Base-by-base conservation (phyloP, 2,888 invertebrate genomes). In the Polymixis flavicincta region DNA sequence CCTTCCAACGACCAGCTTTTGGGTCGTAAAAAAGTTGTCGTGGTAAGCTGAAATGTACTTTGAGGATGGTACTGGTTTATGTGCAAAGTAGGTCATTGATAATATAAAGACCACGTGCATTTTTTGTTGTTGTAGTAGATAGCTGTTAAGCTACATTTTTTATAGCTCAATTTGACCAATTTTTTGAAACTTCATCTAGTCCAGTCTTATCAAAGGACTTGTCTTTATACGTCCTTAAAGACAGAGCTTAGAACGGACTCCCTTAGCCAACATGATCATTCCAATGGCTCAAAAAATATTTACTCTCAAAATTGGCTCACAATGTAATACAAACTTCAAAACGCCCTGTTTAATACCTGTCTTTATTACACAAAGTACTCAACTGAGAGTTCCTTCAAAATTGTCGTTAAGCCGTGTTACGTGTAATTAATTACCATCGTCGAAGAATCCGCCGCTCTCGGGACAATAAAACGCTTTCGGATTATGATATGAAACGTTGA, bases 401-500 rank as follows among this genome's bases (percentile, higher is more conserved):
- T 90, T 88, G 89, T 92, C 92, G 89, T 91, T 90, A 93, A 92
- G 88, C 87, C 86, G 87, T 90, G 92, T 93, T 92, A 92, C 92
- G 91, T 93, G 92, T 93, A 94, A 95, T 94, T 94, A 94, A 94
- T 94, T 93, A 92, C 91, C 85, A 85, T 85, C 87, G 80, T 87
- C 85, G 75, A 88, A 85, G 87, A 88, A 90, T 89, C 88, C 84
- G 84, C 87, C 81, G 82, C 88, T 90, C 90, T 81, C 79, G 83
- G 82, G 86, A 94, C 93, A 94, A 93, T 94, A 94, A 95, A 95
- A 94, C 92, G 92, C 91, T 94, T 94, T 93, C 88, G 89, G 93
- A 95, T 94, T 94, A 94, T 95, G 92, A 95, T 94, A 94, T 94
- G 93, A 94, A 95, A 94, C 90, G 93, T 89, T 94, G 93, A 93